Evolutionary conservation across 2,797 vertebrate genomes (phyloP).

Genomic region (Micromesistius poutassou): DNA sequence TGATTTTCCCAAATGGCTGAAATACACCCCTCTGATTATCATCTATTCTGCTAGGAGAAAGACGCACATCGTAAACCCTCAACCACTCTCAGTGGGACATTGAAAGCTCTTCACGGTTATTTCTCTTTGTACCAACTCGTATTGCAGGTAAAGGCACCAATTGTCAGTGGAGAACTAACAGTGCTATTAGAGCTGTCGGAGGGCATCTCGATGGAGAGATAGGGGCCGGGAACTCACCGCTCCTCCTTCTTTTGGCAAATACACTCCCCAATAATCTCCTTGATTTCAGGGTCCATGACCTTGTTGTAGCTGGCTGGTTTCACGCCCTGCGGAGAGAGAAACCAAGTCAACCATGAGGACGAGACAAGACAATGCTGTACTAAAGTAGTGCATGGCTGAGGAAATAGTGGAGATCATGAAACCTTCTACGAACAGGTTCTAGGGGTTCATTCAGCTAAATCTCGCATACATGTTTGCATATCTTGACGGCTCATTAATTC

Average conservation of each 20-base stretch:
- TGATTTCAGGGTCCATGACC: constrained; percentile 94
- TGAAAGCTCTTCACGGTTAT: constrained; percentile 15
- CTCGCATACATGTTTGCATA: neutral
- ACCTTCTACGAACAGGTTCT: too few species aligned
- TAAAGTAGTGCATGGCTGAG: constrained; percentile 8
- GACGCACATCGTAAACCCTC: constrained; percentile 18
- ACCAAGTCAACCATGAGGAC: neutral
- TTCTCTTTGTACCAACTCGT: constrained; percentile 32
- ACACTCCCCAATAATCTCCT: constrained; percentile 98
- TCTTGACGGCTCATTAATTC: constrained; percentile 5
- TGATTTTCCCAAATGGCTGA: neutral
- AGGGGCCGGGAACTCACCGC: constrained; percentile 79
- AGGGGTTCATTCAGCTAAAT: neutral
- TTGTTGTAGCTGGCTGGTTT: constrained; percentile 99
- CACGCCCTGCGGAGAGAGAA: constrained; percentile 80
- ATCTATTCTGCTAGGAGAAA: constrained; percentile 13
- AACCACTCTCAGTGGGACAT: constrained; percentile 6
- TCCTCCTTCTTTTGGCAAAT: constrained; percentile 99
- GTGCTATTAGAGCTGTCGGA: constrained; percentile 24
- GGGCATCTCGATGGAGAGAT: constrained; percentile 35
- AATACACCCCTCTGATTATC: constrained; percentile 4
- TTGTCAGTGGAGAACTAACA: constrained; percentile 35
- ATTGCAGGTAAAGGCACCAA: constrained; percentile 42
- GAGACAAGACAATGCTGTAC: neutral
- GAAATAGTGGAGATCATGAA: constrained; percentile 13